phyloP scores from a whole-genome alignment of 2,797 vertebrate genomes.

The Sylvia borin region DNA sequence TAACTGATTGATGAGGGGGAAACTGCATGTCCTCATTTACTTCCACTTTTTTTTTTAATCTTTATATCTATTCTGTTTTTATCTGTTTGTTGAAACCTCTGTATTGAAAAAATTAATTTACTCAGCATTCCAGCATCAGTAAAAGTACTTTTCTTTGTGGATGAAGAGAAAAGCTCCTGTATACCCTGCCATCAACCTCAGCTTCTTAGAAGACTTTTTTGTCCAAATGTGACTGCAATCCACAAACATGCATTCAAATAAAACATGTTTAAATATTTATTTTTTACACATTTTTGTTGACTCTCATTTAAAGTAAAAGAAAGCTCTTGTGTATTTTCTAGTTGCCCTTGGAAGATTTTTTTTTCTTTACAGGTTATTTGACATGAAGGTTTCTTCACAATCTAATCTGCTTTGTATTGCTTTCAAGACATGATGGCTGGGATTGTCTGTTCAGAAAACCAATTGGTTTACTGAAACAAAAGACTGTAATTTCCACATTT shows the following conservation, averaged over 20 bases:
- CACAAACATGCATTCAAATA: background rate
- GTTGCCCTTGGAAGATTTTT: conserved; percentile 23
- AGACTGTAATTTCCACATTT: conserved; percentile 53
- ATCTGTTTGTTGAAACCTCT: conserved; percentile 10
- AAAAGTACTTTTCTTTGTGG: conserved; percentile 52
- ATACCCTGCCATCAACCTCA: background rate
- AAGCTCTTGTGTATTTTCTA: conserved; percentile 29
- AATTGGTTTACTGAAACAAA: conserved; percentile 70
- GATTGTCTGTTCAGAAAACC: conserved; percentile 57
- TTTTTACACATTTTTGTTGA: background rate
- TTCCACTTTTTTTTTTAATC: background rate
- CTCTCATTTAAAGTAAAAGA: conserved; percentile 2
- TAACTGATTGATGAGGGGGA: background rate
- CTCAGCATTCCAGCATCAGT: background rate
- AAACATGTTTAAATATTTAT: background rate
- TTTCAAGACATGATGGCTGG: conserved; percentile 45
- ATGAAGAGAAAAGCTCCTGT: background rate
- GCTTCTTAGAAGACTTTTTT: conserved; percentile 18
- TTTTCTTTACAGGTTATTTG: conserved; percentile 36
- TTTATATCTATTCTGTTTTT: conserved; percentile 41
- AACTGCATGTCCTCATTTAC: background rate
- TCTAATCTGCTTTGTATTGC: conserved; percentile 43
- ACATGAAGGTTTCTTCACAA: conserved; percentile 32
- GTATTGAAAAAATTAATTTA: conserved; percentile 69
- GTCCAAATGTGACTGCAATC: background rate